Base-by-base conservation (phyloP, 2,113 vertebrate genomes). In the Perognathus longimembris region DNA sequence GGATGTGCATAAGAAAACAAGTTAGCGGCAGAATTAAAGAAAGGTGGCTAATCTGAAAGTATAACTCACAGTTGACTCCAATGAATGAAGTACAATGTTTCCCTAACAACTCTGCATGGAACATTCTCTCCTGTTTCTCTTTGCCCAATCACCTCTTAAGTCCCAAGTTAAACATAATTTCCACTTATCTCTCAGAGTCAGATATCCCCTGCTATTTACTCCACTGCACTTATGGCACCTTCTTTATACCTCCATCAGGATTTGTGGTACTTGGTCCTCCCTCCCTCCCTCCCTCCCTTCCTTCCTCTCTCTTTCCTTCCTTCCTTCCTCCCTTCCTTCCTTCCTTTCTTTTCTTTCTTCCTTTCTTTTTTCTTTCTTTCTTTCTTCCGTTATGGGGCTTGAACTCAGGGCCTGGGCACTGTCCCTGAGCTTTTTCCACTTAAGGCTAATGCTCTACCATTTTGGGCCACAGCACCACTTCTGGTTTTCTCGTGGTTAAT, bases 271-370 rank as follows among this genome's bases (percentile, higher is more conserved):
- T 45, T 20, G 45, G 45, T 30, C 59, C 30, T 32, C 22, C 7
- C 4, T 21, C 12, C 1, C 30, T 10, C 20, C 1, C 45, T 18
- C 2, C 26, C 2, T 22, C 5, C 32, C 4, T 6, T 3, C 10
- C 3, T 12, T 20, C 12, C 5, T 24, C 10, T 6, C 6, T 14
- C 9, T 5, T 14, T 24, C 4, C 9, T 7, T 12, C 18, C 5
- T 26, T 1, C 7, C 12, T 21, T 20, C 14, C 5, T 15, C 1
- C 20, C 42, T 21, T 0, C 6, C 28, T n/a, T 1, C 21, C 32
- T 34, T 2, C 22, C 17, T 6, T 2, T 54, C 32, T 24, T 5
- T 34, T 18, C 11, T 4, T 42, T 26, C 7, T 7, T 74, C 38
- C 15, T 15, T 74, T 26, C 17, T 14, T 45, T 7, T 45, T 18